Base-by-base conservation (phyloP, 2,113 vertebrate species). In the Rhipidura dahli region DNA sequence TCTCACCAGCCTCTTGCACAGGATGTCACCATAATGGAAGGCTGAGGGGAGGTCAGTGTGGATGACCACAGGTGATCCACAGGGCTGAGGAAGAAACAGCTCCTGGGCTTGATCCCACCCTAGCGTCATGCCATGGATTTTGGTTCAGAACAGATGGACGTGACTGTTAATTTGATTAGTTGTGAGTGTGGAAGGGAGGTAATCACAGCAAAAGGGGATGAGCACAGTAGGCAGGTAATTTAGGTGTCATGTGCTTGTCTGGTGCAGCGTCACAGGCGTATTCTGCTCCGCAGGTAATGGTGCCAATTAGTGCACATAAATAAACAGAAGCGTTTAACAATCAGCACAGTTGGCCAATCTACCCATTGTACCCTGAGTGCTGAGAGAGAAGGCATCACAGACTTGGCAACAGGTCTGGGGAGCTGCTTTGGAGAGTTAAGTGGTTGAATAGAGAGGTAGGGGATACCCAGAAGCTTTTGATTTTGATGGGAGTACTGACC, bases 191-290 rank as follows among this genome's bases (percentile, higher is more conserved):
- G 72, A 54, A 53, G 54, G 85, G 88, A 65, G 89, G 80, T 35
- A 82, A 88, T 85, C 73, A 31, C 60, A 89, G 86, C 69, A 59
- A 92, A 94, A 92, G 35, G 35, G 64, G 39, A 44, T 72, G 76
- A 83, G 69, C 69, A 71, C 26, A 9, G 89, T 92, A 66, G 93
- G 93, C 37, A 88, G 83, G 79, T 90, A 88, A 96, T 94, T 80
- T 83, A 92, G 83, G 65, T 84, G 89, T 51, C 83, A 37, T 65
- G 63, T 65, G 61, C 56, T 89, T 47, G 71, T 47, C 45, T 95
- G 71, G 83, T 59, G 71, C 40, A 78, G 47, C 3, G 0, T 83
- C 83, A 90, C 33, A 70, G 72, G 6, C 2, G 0, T 64, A 15
- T 83, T 73, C 86, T 20, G 39, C 91, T 93, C 95, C 72, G 40